These are phyloP conservation scores for Tenualosa thibaudeaui DNA, from an alignment of 2,797 vertebrate genomes.

Conservation along the genomic window DNA sequence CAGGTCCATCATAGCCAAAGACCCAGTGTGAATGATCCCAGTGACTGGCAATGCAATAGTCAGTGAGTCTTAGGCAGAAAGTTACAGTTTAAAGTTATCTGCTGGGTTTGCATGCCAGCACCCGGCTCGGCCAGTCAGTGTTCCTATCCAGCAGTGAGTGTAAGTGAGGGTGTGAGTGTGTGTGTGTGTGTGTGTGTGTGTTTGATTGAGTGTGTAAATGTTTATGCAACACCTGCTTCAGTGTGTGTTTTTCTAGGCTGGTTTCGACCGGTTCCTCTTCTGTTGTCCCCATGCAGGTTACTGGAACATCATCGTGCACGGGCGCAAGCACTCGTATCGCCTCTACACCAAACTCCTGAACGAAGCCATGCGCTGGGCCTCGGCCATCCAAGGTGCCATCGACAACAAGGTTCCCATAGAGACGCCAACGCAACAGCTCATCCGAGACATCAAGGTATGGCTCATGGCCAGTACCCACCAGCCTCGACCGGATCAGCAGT, in stretches of 20 bases:
- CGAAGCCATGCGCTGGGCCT: slow-evolving; percentile 90
- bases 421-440: slow-evolving; percentile 92
- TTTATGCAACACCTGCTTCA: background rate
- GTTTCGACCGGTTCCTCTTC: background rate
- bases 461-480: background rate
- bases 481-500: background rate
- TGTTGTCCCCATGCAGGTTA: slow-evolving; percentile 72
- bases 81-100: too few relatives aligned
- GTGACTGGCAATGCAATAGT: too few relatives aligned
- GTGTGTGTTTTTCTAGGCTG: background rate
- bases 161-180: background rate
- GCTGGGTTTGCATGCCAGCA: too few relatives aligned
- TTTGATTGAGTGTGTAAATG: background rate
- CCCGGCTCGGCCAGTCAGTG: too few relatives aligned
- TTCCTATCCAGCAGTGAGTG: background rate
- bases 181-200: background rate
- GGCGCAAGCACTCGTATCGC: slow-evolving; percentile 89
- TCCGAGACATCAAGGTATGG: slow-evolving; percentile 91
- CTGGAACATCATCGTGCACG: slow-evolving; percentile 89
- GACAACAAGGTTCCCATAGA: slow-evolving; percentile 91
- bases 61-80: too few relatives aligned
- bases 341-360: slow-evolving; percentile 90
- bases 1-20: too few relatives aligned
- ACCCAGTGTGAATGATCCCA: too few relatives aligned
- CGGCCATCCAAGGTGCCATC: slow-evolving; percentile 88